Conservation (phyloP, 2,888 invertebrate species). For the Eumacrocentrus americanus region DNA sequence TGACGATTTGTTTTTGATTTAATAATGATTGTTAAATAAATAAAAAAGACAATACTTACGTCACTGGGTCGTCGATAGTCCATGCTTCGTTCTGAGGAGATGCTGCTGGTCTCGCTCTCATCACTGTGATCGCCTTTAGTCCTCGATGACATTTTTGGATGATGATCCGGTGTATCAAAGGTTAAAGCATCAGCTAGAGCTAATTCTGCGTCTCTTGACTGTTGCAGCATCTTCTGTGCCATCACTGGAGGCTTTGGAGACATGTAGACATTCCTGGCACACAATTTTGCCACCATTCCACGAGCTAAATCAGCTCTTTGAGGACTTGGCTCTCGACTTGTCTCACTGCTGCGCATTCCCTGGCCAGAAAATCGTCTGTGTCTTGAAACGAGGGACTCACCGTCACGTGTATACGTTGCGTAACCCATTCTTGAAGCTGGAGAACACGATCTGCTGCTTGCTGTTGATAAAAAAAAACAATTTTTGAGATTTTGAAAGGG, state of each 20-base stretch:
- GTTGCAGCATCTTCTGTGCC: slow-evolving; percentile 83
- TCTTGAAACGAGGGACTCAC: slow-evolving; percentile 63
- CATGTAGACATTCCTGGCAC: slow-evolving; percentile 55
- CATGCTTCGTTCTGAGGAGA: slow-evolving; percentile 90
- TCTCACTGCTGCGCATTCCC: slow-evolving; percentile 56
- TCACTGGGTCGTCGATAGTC: slow-evolving; percentile 83
- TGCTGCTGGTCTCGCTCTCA: slow-evolving; percentile 94
- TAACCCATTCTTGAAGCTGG: slow-evolving; percentile 86
- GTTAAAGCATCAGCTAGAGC: slow-evolving; percentile 76
- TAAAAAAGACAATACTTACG: slow-evolving; percentile 70
- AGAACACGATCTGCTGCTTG: slow-evolving; percentile 91
- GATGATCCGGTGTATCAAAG: slow-evolving; percentile 56
- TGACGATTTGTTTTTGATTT: too few species aligned
- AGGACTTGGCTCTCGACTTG: slow-evolving; percentile 63
- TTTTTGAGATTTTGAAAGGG: too few species aligned
- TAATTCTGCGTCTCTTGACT: slow-evolving; percentile 86
- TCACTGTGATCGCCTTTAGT: slow-evolving; percentile 73
- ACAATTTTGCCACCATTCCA: slow-evolving; percentile 44
- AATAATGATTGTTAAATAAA: too few species aligned
- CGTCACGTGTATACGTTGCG: slow-evolving; percentile 68
- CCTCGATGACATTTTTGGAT: slow-evolving; percentile 48
- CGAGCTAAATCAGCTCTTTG: slow-evolving; percentile 58
- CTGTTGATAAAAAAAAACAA: slow-evolving; percentile 63
- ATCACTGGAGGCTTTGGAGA: slow-evolving; percentile 68
- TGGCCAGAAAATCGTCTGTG: slow-evolving; percentile 72